Base-by-base conservation (phyloP, 2,797 vertebrate species). In the Sparus aurata region DNA sequence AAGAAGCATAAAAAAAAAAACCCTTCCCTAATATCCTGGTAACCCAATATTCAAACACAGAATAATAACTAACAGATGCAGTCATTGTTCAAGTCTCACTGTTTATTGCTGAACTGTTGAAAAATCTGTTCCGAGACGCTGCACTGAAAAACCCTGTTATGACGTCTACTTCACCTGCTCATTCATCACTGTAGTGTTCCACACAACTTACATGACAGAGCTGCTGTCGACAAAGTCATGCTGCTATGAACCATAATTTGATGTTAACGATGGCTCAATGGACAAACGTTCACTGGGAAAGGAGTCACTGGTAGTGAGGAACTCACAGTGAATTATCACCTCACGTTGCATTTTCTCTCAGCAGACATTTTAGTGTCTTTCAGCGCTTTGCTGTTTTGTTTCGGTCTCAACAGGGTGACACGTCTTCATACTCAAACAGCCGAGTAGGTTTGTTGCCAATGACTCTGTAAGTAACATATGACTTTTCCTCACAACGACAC, bases 11-110 rank as follows among this genome's bases (percentile, higher is more conserved):
- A 50, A 65, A 77, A 77, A 77, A 77, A 38, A 30, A 34, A 52
- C n/a, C 0, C 6, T 13, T 25, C 17, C 65, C 65, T 80, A 65
- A 79, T 81, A 85, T 84, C 70, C 70, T 58, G 30, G 67, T 77
- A 77, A 86, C 69, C 50, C 50, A 41, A 55, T 64, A 75, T 45
- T 45, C 77, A 79, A 77, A 85, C 69, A 76, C n/a, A 20, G 62
- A 70, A 62, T 86, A 90, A 90, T 85, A 70, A 47, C 77, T 60
- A 77, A 46, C 80, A 87, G 88, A 83, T 86, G 84, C 45, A 13
- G 27, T 47, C 23, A 46, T 22, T 75, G 65, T 60, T 45, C 12
- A 69, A 70, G 77, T 64, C 22, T 9, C 7, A 15, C 11, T 61
- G 60, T 79, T 85, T 76, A 81, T 55, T 71, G 30, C 15, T 46